phyloP scores from a whole-genome alignment of 2,113 vertebrate genomes.

The Sorex araneus region DNA sequence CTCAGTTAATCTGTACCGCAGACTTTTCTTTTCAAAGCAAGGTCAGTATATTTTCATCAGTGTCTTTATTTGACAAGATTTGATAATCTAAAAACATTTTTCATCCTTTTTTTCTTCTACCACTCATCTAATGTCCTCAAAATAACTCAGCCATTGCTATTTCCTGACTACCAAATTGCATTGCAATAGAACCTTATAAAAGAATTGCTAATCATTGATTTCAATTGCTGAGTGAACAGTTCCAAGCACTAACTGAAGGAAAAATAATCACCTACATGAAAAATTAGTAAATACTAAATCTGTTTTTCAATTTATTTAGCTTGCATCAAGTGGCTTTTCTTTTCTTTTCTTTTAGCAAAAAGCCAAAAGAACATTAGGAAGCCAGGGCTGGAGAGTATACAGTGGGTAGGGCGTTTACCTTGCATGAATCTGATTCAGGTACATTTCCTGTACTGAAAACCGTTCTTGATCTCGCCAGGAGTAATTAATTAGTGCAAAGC shows the following conservation, averaged over 20 bases:
- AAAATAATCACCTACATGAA: conserved; percentile 51
- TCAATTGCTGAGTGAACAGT: conserved; percentile 45
- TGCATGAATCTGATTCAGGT: too few relatives aligned
- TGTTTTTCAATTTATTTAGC: conserved; percentile 6
- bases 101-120: conserved; percentile 9
- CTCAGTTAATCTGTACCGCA: neutral
- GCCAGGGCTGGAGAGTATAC: too few relatives aligned
- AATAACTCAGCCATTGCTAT: neutral
- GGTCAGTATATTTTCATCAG: neutral
- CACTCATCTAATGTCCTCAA: neutral
- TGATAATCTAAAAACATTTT: neutral
- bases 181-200: conserved; percentile 46
- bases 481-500: too few relatives aligned
- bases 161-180: conserved; percentile 40
- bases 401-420: too few relatives aligned
- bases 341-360: conserved; percentile 12
- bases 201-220: conserved; percentile 38
- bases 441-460: too few relatives aligned
- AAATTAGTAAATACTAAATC: conserved; percentile 46
- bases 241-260: conserved; percentile 42
- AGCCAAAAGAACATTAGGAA: neutral
- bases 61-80: neutral
- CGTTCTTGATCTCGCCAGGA: too few relatives aligned
- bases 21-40: neutral
- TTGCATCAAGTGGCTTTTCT: neutral